A percentile compares a stretch with the other conserved stretches of the same genome.
phyloP scores from a whole-genome alignment of 2,113 vertebrate species.

The Cranoglanis bouderius region DNA sequence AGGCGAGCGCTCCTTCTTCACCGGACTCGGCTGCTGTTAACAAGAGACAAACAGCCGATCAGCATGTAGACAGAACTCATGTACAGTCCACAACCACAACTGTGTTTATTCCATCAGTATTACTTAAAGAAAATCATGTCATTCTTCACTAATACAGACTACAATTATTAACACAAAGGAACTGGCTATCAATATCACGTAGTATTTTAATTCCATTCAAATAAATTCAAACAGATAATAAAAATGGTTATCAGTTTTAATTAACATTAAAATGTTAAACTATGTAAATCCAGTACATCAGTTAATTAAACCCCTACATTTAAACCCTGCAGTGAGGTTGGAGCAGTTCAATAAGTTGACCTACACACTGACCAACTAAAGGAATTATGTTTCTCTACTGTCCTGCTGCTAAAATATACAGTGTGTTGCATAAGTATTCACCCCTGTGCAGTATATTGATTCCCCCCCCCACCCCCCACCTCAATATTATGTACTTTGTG shows the following conservation, averaged over 20 bases:
- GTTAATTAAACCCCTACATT: not conserved
- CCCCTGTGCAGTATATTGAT: not conserved
- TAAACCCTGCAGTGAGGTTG: not conserved
- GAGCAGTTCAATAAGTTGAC: not conserved
- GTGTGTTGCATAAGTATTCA: not conserved
- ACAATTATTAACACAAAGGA: not conserved
- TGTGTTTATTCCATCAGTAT: not conserved
- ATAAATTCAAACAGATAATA: not conserved
- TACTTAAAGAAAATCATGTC: not conserved
- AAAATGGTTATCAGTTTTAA: not conserved
- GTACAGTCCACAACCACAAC: not conserved
- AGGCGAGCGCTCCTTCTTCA: slow-evolving; percentile 87
- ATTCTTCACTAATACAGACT: not conserved
- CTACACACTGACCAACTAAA: not conserved
- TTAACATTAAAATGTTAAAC: not conserved
- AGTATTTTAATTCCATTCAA: not conserved
- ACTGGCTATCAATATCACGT: not conserved
- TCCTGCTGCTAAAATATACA: not conserved
- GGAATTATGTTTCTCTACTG: not conserved
- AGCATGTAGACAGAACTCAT: not conserved
- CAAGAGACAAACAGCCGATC: not conserved
- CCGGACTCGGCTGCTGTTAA: slow-evolving; percentile 80
- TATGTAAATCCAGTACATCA: too few relatives aligned
- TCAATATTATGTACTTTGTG: not conserved
- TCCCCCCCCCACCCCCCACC: not conserved